Evolutionary conservation across 2,113 vertebrate genomes (phyloP).

Genomic region (Rhabdornis inornatus): DNA sequence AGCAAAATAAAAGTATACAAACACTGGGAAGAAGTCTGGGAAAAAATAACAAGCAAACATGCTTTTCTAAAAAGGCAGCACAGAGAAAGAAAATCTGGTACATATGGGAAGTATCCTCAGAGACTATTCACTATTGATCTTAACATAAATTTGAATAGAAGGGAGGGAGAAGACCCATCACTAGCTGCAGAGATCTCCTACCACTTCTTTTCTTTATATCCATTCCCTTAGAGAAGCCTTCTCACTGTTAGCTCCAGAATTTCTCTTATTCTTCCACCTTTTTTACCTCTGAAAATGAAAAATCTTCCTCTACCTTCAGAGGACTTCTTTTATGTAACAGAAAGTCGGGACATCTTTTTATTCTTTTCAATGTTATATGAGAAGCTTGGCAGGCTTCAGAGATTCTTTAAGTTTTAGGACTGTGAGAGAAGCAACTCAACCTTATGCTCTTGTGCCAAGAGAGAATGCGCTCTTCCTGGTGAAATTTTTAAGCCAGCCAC

Average conservation of each 20-base stretch:
- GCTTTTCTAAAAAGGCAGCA: not conserved
- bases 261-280: not conserved
- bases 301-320: not conserved
- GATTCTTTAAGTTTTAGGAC: slow-evolving; percentile 9
- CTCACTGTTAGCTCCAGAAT: not conserved
- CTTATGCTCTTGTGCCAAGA: not conserved
- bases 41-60: not conserved
- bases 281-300: not conserved
- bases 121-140: not conserved
- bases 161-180: not conserved
- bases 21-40: not conserved
- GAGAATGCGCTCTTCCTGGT: not conserved
- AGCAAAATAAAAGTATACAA: not conserved
- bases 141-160: not conserved
- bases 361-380: slow-evolving; percentile 29
- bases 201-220: not conserved
- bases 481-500: not conserved
- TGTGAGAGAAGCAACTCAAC: not conserved
- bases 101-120: not conserved
- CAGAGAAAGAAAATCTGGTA: not conserved
- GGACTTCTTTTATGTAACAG: not conserved
- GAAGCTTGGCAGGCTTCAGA: slow-evolving; percentile 6
- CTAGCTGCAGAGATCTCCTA: not conserved
- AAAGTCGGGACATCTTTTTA: slow-evolving; percentile 20
- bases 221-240: not conserved